Evolutionary conservation across 2,888 invertebrate genomes (phyloP).

Genomic region (Leucophora obtusa): DNA sequence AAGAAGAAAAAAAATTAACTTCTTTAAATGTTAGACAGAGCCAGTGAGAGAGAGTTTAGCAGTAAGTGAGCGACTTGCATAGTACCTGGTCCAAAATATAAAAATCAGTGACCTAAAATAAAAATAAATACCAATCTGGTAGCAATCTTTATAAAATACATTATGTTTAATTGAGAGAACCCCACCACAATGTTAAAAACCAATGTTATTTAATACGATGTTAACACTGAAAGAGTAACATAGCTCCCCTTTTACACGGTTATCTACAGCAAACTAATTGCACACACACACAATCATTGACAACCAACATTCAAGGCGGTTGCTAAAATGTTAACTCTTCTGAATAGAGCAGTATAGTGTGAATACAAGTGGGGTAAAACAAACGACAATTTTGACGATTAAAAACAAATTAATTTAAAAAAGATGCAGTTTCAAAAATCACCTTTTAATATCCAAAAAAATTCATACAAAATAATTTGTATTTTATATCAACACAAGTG

Average conservation of each 20-base stretch:
- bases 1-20: no score
- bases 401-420: conserved; percentile 20
- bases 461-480: neutral
- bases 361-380: conserved; percentile 64
- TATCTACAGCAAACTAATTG: conserved; percentile 22
- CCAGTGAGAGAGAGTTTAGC: no score
- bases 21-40: no score
- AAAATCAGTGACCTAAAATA: neutral
- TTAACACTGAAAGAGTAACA: conserved; percentile 31
- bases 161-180: conserved; percentile 20
- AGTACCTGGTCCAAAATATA: no score
- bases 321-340: conserved; percentile 62
- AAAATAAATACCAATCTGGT: neutral
- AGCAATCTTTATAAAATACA: neutral
- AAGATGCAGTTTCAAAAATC: conserved; percentile 36
- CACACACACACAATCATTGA: conserved; percentile 31
- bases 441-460: neutral
- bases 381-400: conserved; percentile 45
- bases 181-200: conserved; percentile 20
- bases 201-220: neutral
- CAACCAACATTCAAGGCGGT: conserved; percentile 63
- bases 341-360: conserved; percentile 45
- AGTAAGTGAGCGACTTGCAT: no score
- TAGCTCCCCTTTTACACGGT: conserved; percentile 32
- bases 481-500: conserved; percentile 34